Conservation (phyloP, 1,140 invertebrate genomes). For the Sycophila sp. region DNA sequence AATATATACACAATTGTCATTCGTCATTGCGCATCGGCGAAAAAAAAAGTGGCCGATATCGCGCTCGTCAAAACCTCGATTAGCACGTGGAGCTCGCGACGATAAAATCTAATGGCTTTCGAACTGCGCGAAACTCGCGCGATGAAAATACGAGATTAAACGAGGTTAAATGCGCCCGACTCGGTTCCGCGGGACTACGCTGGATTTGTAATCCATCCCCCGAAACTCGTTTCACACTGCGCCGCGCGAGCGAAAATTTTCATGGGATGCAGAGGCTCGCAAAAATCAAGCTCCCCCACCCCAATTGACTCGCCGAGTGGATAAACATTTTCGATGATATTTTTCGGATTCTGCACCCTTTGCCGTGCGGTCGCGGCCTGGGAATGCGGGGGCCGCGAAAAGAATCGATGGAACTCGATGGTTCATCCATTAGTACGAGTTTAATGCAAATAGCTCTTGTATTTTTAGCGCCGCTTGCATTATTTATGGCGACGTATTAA, state of each 20-base stretch:
- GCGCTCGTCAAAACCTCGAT: background rate
- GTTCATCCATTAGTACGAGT: too few species aligned
- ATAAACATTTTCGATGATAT: background rate
- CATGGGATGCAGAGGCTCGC: background rate
- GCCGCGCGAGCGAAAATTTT: background rate
- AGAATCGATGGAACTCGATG: too few species aligned
- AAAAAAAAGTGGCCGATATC: too few species aligned
- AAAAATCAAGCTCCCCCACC: background rate
- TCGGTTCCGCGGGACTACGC: background rate
- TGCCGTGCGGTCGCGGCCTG: too few species aligned
- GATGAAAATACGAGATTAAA: conserved; percentile 27
- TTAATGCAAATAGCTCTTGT: too few species aligned
- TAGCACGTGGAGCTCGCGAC: background rate
- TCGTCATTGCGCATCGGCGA: too few species aligned
- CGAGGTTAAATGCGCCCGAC: background rate
- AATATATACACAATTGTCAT: too few species aligned
- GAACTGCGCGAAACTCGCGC: background rate
- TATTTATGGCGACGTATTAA: too few species aligned
- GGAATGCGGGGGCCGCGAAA: too few species aligned
- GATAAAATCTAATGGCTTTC: conserved; percentile 20
- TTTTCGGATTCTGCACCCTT: background rate
- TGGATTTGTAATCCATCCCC: conserved; percentile 25
- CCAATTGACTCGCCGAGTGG: background rate
- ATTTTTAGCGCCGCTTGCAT: too few species aligned
- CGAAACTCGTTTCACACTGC: conserved; percentile 13